Conservation (phyloP, 2,888 invertebrate genomes). For the Smittia sp. region DNA sequence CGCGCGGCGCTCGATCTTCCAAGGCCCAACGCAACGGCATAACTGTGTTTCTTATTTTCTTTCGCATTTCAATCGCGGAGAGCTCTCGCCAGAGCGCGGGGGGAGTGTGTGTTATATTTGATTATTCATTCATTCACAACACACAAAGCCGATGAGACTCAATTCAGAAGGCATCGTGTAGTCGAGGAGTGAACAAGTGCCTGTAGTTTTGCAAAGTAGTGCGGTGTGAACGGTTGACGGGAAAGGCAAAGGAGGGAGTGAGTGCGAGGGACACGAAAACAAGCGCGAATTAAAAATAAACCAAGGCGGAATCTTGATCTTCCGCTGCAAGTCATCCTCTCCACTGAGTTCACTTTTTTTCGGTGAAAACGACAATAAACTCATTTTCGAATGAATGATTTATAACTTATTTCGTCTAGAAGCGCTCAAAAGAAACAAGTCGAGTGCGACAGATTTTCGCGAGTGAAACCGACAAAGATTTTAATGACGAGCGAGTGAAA, state of each 20-base stretch:
- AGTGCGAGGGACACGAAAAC: not conserved
- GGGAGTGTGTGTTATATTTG: slow-evolving; percentile 15
- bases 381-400: slow-evolving; percentile 38
- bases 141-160: slow-evolving; percentile 2
- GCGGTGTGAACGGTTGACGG: not conserved
- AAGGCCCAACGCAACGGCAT: not conserved
- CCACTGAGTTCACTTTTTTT: not conserved
- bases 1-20: not conserved
- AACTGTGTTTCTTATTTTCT: slow-evolving; percentile 2
- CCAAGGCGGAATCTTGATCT: not conserved
- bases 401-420: slow-evolving; percentile 16
- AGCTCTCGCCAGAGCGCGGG: not conserved
- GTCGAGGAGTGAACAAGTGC: slow-evolving; percentile 40
- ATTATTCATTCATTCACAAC: slow-evolving; percentile 40
- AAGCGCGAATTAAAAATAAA: slow-evolving; percentile 10
- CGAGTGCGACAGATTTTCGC: not conserved
- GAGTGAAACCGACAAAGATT: not conserved
- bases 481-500: slow-evolving; percentile 1
- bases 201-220: slow-evolving; percentile 17
- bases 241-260: not conserved
- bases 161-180: slow-evolving; percentile 35
- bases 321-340: not conserved
- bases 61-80: slow-evolving; percentile 1
- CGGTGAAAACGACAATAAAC: slow-evolving; percentile 34
- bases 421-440: not conserved